Conservation (phyloP, 37 sponge, comb jelly and placozoan species). For the Bolinopsis microptera region DNA sequence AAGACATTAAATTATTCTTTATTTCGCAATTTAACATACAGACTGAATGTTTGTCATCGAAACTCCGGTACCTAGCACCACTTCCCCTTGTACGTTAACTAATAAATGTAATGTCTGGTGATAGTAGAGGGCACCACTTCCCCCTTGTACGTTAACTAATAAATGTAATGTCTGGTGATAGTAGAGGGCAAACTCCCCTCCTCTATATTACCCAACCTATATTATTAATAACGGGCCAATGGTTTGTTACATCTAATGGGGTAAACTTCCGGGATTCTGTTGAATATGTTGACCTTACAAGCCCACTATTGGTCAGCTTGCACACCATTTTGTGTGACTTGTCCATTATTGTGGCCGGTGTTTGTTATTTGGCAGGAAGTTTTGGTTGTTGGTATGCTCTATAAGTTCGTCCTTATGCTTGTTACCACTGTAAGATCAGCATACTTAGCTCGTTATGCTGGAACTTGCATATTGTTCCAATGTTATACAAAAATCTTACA, state of each 20-base stretch:
- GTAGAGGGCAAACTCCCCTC: neutral
- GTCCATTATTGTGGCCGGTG: neutral
- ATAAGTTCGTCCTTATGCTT: too few relatives aligned
- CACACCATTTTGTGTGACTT: too few relatives aligned
- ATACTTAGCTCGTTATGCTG: too few relatives aligned
- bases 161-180: neutral
- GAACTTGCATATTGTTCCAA: too few relatives aligned
- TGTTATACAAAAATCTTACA: too few relatives aligned
- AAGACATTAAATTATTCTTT: too few relatives aligned
- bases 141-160: neutral
- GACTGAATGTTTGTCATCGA: too few relatives aligned
- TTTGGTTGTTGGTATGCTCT: neutral
- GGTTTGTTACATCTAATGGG: neutral
- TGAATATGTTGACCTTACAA: neutral
- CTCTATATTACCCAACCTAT: neutral
- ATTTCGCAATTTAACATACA: too few relatives aligned
- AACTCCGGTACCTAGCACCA: too few relatives aligned
- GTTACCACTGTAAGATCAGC: too few relatives aligned
- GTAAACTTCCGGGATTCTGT: neutral
- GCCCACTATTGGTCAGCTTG: neutral
- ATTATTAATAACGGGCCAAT: neutral
- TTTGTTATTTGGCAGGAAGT: neutral
- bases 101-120: neutral
- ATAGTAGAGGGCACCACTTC: neutral
- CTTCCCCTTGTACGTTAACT: neutral